Percentiles rank a stretch among this genome's conserved stretches.
These are phyloP conservation scores for Diloba caeruleocephala DNA, from an alignment of 2,888 invertebrate genomes.

Conservation along the genomic window DNA sequence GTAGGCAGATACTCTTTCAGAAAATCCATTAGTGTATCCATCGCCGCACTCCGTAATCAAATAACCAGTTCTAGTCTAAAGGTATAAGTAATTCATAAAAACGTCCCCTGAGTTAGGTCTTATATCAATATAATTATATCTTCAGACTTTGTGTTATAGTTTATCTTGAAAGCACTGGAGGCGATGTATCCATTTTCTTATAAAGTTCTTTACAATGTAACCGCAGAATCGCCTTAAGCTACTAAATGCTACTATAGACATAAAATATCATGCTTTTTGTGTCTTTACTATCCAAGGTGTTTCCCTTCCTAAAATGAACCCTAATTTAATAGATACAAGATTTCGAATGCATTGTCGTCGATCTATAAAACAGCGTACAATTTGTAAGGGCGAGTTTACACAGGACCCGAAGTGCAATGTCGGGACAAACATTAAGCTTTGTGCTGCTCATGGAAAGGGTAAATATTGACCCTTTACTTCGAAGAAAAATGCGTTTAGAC, in stretches of 20 bases:
- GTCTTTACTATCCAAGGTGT: slow-evolving; percentile 60
- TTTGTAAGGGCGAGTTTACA: slow-evolving; percentile 85
- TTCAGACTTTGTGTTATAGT: slow-evolving; percentile 67
- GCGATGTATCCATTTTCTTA: slow-evolving; percentile 72
- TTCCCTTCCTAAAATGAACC: slow-evolving; percentile 50
- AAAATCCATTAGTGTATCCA: slow-evolving; percentile 52
- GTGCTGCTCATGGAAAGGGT: slow-evolving; percentile 83
- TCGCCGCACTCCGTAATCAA: slow-evolving; percentile 50
- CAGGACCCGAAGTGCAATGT: slow-evolving; percentile 87
- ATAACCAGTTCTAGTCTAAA: slow-evolving; percentile 57
- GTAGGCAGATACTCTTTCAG: slow-evolving; percentile 41
- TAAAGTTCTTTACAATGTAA: slow-evolving; percentile 77
- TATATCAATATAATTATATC: slow-evolving; percentile 76
- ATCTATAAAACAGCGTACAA: slow-evolving; percentile 61
- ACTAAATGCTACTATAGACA: slow-evolving; percentile 86
- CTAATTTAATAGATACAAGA: slow-evolving; percentile 58
- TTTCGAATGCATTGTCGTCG: slow-evolving; percentile 49
- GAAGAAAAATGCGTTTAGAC: slow-evolving; percentile 87
- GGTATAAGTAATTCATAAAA: slow-evolving; percentile 69
- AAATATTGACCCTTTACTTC: slow-evolving; percentile 86
- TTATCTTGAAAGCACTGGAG: slow-evolving; percentile 70
- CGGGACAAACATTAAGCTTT: slow-evolving; percentile 85
- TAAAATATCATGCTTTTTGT: slow-evolving; percentile 81
- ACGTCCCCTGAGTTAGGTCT: slow-evolving; percentile 65
- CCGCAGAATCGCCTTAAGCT: slow-evolving; percentile 82